phyloP scores from a whole-genome alignment of 1,140 invertebrate genomes.

The Trialeurodes vaporariorum region DNA sequence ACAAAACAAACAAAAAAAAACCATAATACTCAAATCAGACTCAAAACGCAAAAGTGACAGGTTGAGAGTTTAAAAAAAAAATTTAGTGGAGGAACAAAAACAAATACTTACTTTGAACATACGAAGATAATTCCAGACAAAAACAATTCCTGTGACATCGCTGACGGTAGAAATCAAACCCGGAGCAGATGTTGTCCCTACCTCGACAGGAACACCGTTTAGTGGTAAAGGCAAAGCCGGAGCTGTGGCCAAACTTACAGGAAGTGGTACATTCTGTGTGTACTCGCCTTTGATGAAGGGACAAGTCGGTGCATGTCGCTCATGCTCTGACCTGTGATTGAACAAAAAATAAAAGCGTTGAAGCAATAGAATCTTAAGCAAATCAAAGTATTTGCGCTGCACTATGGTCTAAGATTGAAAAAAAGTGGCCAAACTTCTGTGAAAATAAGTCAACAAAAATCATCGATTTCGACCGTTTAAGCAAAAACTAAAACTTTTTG shows the following conservation, averaged over 20 bases:
- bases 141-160: conserved; percentile 40
- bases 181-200: conserved; percentile 53
- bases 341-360: neutral
- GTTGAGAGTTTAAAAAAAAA: too few species aligned
- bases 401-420: too few species aligned
- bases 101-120: conserved; percentile 45
- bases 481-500: neutral
- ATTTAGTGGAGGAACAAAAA: neutral
- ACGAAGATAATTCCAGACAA: conserved; percentile 60
- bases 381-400: too few species aligned
- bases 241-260: conserved; percentile 75
- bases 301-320: conserved; percentile 82
- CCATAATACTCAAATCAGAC: too few species aligned
- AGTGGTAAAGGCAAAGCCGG: conserved; percentile 51
- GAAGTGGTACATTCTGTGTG: conserved; percentile 88
- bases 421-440: too few species aligned
- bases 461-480: neutral
- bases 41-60: too few species aligned
- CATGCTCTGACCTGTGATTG: conserved; percentile 70
- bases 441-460: too few species aligned
- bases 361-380: neutral
- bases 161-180: conserved; percentile 47
- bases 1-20: too few species aligned
- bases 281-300: conserved; percentile 89
- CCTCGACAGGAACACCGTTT: conserved; percentile 45